Percentiles rank a stretch among this genome's conserved stretches.
Evolutionary conservation across 2,797 vertebrate species (phyloP).

Genomic region (Hippopotamyrus pictus): DNA sequence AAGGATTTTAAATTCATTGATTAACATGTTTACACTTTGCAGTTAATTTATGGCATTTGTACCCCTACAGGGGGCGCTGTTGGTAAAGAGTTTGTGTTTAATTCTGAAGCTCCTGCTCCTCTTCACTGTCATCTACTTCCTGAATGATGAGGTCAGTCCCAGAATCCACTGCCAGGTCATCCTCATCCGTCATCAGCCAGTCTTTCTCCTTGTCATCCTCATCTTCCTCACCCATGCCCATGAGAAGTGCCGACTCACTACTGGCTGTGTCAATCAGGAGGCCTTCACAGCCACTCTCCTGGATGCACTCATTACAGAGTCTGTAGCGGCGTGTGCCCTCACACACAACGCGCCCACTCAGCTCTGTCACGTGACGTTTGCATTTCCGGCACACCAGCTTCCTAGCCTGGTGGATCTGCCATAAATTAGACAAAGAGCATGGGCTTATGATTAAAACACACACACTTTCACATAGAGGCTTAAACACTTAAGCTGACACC

Average conservation of each 20-base stretch:
- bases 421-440: background rate
- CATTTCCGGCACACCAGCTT: constrained; percentile 95
- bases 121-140: constrained; percentile 91
- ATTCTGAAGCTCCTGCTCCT: constrained; percentile 68
- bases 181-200: constrained; percentile 74
- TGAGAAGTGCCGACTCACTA: constrained; percentile 67
- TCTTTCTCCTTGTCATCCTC: constrained; percentile 74
- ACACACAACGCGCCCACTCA: constrained; percentile 86
- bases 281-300: constrained; percentile 81
- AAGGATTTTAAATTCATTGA: background rate
- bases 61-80: constrained; percentile 31
- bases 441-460: background rate
- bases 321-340: constrained; percentile 87
- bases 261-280: constrained; percentile 65
- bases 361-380: constrained; percentile 85
- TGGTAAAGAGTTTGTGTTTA: constrained; percentile 61
- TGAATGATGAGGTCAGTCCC: constrained; percentile 89
- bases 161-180: constrained; percentile 82
- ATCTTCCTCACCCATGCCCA: constrained; percentile 71
- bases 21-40: background rate
- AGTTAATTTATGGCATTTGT: background rate
- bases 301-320: constrained; percentile 81
- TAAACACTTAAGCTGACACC: background rate
- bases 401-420: constrained; percentile 91
- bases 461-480: background rate